Evolutionary conservation across 2,113 vertebrate species (phyloP).

Genomic region (Silurus asotus): DNA sequence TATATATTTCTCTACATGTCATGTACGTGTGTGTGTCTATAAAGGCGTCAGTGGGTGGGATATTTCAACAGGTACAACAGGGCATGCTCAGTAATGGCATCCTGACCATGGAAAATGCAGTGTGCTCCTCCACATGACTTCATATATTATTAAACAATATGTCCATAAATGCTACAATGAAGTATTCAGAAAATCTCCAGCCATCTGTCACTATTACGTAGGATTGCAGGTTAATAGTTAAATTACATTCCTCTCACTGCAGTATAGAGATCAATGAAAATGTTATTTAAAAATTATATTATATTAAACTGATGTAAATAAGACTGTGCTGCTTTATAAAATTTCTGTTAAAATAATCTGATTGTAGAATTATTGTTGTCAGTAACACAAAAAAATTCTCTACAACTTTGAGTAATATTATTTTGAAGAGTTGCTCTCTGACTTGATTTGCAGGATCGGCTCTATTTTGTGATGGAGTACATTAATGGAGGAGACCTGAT

Average conservation of each 20-base stretch:
- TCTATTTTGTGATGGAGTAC: constrained; percentile 64
- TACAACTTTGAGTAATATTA: not conserved
- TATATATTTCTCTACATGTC: not conserved
- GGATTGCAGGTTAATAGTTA: not conserved
- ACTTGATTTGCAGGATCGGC: constrained; percentile 80
- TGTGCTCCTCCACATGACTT: constrained; percentile 22
- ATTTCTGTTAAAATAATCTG: not conserved
- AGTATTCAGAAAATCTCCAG: not conserved
- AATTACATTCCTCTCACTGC: not conserved
- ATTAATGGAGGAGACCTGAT: constrained; percentile 98
- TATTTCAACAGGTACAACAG: not conserved
- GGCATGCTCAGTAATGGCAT: not conserved
- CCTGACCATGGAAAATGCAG: constrained; percentile 35
- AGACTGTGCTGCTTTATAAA: not conserved
- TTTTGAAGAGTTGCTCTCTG: constrained; percentile 13
- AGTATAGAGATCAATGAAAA: not conserved
- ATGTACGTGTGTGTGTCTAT: not conserved
- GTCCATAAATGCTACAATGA: constrained; percentile 13
- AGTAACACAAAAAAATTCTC: not conserved
- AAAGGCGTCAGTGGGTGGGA: not conserved
- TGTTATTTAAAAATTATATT: too few relatives aligned
- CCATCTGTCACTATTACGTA: not conserved
- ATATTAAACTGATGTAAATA: not conserved
- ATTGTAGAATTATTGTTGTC: not conserved
- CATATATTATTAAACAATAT: constrained; percentile 43